phyloP scores from a whole-genome alignment of 2,888 invertebrate genomes.

The Drosophila birchii region DNA sequence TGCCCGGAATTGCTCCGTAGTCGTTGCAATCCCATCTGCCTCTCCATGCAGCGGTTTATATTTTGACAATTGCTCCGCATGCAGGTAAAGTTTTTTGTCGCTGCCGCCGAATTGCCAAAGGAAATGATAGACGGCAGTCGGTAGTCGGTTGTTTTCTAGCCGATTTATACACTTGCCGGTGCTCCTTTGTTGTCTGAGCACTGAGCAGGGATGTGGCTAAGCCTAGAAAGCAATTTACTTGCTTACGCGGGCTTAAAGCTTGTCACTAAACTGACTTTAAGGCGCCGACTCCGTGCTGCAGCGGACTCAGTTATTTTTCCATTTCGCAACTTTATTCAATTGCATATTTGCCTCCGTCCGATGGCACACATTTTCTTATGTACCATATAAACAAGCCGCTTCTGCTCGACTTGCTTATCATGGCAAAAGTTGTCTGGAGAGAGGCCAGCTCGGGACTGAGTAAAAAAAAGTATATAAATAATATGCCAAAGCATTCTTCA shows the following conservation, averaged over 20 bases:
- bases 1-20: slow-evolving; percentile 8
- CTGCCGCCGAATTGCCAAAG: slow-evolving; percentile 73
- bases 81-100: slow-evolving; percentile 45
- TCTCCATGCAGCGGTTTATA: slow-evolving; percentile 63
- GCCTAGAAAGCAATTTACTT: slow-evolving; percentile 59
- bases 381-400: slow-evolving; percentile 54
- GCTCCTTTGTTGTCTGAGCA: slow-evolving; percentile 68
- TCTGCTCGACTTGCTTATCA: slow-evolving; percentile 78
- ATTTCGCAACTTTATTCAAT: slow-evolving; percentile 63
- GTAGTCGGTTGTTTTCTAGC: slow-evolving; percentile 72
- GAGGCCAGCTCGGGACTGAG: neutral
- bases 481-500: slow-evolving; percentile 79
- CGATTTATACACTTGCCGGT: slow-evolving; percentile 70
- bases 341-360: slow-evolving; percentile 19
- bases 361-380: slow-evolving; percentile 19
- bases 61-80: slow-evolving; percentile 67
- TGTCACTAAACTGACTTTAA: slow-evolving; percentile 10
- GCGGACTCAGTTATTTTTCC: slow-evolving; percentile 33
- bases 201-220: slow-evolving; percentile 28
- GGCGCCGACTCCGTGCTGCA: neutral
- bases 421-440: slow-evolving; percentile 66
- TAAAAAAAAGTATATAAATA: slow-evolving; percentile 63
- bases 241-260: slow-evolving; percentile 38
- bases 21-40: slow-evolving; percentile 8
- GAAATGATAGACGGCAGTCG: slow-evolving; percentile 81